Conservation (phyloP, 2,797 vertebrate species). For the Carduelis carduelis region DNA sequence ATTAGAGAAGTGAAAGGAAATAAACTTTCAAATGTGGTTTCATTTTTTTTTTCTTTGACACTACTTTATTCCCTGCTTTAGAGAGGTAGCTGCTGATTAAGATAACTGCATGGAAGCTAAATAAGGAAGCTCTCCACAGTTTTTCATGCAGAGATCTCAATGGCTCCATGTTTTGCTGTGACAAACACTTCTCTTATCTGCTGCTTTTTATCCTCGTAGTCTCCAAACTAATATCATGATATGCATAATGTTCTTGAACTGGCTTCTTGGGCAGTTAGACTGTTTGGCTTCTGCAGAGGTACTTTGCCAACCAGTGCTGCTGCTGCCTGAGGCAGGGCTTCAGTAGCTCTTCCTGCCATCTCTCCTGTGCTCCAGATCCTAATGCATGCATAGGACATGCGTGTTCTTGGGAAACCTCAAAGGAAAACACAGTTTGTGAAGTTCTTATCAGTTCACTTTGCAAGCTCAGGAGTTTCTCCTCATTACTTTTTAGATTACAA, state of each 20-base stretch:
- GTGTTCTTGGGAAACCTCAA: not conserved
- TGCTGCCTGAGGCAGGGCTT: not conserved
- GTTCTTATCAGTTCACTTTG: not conserved
- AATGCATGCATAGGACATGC: accelerated
- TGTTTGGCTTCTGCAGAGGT: not conserved
- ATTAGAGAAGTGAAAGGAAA: not conserved
- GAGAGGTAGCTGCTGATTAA: not conserved
- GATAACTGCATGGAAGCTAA: not conserved
- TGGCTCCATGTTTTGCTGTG: not conserved
- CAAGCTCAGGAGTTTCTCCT: not conserved
- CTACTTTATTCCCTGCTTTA: not conserved
- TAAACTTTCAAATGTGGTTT: not conserved
- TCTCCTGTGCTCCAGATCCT: not conserved
- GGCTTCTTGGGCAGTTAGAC: not conserved
- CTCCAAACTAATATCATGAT: not conserved
- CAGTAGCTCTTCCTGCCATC: not conserved
- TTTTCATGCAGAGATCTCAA: not conserved
- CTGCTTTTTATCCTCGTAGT: not conserved
- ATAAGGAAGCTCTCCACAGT: not conserved
- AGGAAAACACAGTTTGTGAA: not conserved
- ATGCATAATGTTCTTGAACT: not conserved
- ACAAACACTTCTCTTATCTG: not conserved
- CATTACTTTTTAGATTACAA: not conserved
- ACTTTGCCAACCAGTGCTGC: not conserved
- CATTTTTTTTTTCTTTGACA: not conserved